A percentile compares a stretch with the other conserved stretches of the same genome.
These are phyloP conservation scores for Telmatherina bonti DNA, from an alignment of 2,797 vertebrate genomes.

Conservation along the genomic window DNA sequence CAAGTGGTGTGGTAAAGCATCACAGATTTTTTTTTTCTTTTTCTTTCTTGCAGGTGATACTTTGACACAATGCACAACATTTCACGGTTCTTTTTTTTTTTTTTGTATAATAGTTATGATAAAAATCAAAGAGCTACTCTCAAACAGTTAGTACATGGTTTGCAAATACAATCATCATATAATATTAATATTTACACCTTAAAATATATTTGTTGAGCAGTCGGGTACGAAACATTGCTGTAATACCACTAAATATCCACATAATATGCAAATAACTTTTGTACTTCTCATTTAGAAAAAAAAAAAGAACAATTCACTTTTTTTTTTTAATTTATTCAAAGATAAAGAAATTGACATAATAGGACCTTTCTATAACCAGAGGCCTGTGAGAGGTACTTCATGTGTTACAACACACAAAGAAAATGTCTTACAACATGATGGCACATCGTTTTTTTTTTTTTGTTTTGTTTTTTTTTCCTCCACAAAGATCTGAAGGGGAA, in stretches of 20 bases:
- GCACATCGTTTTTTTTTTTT: constrained; percentile 63
- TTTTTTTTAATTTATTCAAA: constrained; percentile 57
- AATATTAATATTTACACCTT: constrained; percentile 83
- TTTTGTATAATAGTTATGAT: constrained; percentile 79
- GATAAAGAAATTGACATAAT: constrained; percentile 72
- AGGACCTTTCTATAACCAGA: constrained; percentile 76
- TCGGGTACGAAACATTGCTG: constrained; percentile 81
- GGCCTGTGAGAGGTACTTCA: constrained; percentile 79
- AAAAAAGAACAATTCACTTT: constrained; percentile 73
- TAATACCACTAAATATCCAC: constrained; percentile 83
- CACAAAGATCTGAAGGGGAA: constrained; percentile 63
- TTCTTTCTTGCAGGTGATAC: constrained; percentile 76
- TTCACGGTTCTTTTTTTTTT: constrained; percentile 78
- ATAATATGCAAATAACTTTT: constrained; percentile 81
- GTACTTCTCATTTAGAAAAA: constrained; percentile 74
- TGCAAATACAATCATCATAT: constrained; percentile 84
- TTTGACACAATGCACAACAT: constrained; percentile 82
- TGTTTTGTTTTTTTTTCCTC: constrained; percentile 41
- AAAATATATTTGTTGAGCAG: constrained; percentile 84
- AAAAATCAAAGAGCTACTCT: constrained; percentile 80
- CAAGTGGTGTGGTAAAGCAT: constrained; percentile 80
- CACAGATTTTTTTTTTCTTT: constrained; percentile 62
- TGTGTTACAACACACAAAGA: constrained; percentile 78
- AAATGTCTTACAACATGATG: constrained; percentile 75
- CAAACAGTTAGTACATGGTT: constrained; percentile 81